phyloP scores from a whole-genome alignment of 2,797 vertebrate species.

The Trachops cirrhosus region DNA sequence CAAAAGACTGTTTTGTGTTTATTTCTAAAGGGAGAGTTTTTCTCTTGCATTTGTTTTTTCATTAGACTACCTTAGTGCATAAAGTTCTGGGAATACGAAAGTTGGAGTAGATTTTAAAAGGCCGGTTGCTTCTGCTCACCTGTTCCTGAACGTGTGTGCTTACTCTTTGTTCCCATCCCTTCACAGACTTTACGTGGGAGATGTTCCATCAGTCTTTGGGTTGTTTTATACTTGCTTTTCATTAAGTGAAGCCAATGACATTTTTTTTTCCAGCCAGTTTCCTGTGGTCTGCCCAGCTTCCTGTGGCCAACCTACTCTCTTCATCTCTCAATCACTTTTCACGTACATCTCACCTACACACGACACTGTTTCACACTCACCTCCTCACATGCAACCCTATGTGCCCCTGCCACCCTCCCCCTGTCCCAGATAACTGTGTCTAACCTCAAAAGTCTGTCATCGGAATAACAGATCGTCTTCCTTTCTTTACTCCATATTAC shows the following conservation, averaged over 20 bases:
- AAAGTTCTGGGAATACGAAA: not conserved
- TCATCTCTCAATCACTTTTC: not conserved
- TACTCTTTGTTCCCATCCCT: slow-evolving; percentile 17
- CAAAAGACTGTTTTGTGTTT: not conserved
- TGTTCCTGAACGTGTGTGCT: not conserved
- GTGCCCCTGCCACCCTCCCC: not conserved
- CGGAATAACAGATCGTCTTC: not conserved
- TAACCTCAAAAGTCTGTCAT: not conserved
- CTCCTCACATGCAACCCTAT: not conserved
- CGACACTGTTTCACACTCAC: not conserved
- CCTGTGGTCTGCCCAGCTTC: slow-evolving; percentile 46
- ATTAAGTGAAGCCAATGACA: not conserved
- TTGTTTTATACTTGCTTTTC: slow-evolving; percentile 42
- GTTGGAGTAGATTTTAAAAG: not conserved
- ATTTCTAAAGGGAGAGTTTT: not conserved
- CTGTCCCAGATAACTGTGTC: not conserved
- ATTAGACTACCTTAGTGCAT: not conserved
- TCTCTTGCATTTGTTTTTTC: not conserved
- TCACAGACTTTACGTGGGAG: not conserved
- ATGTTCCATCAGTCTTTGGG: slow-evolving; percentile 53
- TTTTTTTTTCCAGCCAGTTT: slow-evolving; percentile 38
- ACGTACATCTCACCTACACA: not conserved
- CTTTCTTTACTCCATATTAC: not conserved
- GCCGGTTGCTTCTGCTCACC: not conserved
- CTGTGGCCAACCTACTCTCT: not conserved